Base-by-base conservation (phyloP, 2,888 invertebrate genomes). In the Phortica magna region DNA sequence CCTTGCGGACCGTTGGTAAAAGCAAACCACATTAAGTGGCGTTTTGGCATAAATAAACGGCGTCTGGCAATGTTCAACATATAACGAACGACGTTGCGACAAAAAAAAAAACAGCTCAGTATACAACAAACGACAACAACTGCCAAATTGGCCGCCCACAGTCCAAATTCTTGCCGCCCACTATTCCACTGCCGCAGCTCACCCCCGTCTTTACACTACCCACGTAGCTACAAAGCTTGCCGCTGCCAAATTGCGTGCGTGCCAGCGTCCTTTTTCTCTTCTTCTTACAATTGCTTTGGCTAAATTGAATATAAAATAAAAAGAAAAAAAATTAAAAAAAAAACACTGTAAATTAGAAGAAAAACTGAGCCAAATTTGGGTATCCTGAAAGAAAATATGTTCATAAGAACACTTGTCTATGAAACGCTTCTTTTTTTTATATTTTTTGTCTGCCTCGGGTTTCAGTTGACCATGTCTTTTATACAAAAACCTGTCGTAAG, bases 11-110 rank as follows among this genome's bases (percentile, higher is more conserved):
- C 75, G 73, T 78, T 68, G 78, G 74, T 77, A 61, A 31, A 22
- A 76, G 72, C 77, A 77, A 79, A 81, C 85, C 84, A 82, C 84
- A 88, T 80, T 79, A 83, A 83, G 84, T 83, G 82, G 81, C 83
- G 85, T 84, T 84, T 83, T 85, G 84, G 84, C 84, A 82, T 78
- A 84, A 84, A 80, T 78, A 83, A 78, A 83, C 73, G 53, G 53
- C 70, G 22, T 12, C 70, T 71, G 70, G 70, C 70, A 71, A 55
- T 42, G 2, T 14, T 53, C 48, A 67, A 64, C 67, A 42, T 14
- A 67, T n/a, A 42, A 64, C 78, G 70, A 77, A 80, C 77, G 81
- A 75, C 81, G 76, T 77, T 76, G 77, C 70, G 65, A 59, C n/a
- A 65, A 1, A 17, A 48, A 14, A 42, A 12, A 12, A 31, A 31